Evolutionary conservation across 2,113 vertebrate species (phyloP).

Genomic region (Xenopus borealis): DNA sequence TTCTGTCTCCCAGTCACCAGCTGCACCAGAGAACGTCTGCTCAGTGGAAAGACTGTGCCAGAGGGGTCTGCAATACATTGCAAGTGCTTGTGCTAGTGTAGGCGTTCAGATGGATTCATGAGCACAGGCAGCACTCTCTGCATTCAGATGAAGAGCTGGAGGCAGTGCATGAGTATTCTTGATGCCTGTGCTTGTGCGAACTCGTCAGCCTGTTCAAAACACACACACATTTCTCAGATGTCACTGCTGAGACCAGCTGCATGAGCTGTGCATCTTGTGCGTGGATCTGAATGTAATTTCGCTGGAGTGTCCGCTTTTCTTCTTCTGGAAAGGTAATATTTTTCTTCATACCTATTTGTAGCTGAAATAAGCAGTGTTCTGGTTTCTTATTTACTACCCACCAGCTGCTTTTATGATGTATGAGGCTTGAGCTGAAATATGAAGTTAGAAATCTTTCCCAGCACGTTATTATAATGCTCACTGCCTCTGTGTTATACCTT

Average conservation of each 20-base stretch:
- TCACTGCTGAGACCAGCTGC: not conserved
- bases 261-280: not conserved
- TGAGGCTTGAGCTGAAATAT: too few relatives aligned
- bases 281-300: not conserved
- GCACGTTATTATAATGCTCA: too few relatives aligned
- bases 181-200: constrained; percentile 38
- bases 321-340: constrained; percentile 15
- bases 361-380: not conserved
- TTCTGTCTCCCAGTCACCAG: constrained; percentile 5
- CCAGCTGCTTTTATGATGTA: too few relatives aligned
- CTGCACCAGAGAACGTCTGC: constrained; percentile 10
- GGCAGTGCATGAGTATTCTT: constrained; percentile 16
- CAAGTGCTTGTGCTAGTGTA: constrained; percentile 13
- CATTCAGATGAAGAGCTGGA: constrained; percentile 28
- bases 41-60: constrained; percentile 5
- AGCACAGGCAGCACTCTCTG: constrained; percentile 17
- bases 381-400: too few relatives aligned
- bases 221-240: constrained; percentile 14
- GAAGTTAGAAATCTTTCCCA: too few relatives aligned
- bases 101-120: constrained; percentile 12
- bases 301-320: not conserved
- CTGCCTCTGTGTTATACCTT: too few relatives aligned
- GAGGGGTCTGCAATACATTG: not conserved
- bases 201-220: constrained; percentile 19
- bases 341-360: not conserved